Evolutionary conservation across 2,888 invertebrate species (phyloP).

Genomic region (Sarcophaga caerulescens): DNA sequence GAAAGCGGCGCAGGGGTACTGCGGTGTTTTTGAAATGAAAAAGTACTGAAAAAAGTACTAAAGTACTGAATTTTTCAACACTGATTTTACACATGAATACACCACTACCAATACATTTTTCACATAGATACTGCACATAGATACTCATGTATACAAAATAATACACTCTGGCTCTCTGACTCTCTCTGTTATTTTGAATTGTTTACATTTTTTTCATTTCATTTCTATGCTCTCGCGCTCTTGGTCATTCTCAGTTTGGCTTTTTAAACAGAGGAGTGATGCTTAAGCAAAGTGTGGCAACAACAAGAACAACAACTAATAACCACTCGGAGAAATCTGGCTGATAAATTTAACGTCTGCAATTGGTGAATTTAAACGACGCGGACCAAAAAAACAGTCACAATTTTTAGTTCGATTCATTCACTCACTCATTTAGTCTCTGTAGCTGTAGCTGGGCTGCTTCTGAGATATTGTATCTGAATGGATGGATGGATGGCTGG

Average conservation of each 20-base stretch:
- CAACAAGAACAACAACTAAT: constrained; percentile 53
- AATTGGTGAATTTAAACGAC: constrained; percentile 59
- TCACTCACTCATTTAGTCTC: not conserved
- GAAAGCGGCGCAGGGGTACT: too few relatives aligned
- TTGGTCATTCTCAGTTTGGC: not conserved
- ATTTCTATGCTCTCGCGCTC: not conserved
- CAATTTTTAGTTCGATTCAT: constrained; percentile 7
- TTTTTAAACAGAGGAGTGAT: constrained; percentile 13
- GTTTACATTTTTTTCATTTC: not conserved
- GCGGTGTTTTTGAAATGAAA: too few relatives aligned
- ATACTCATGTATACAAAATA: constrained; percentile 61
- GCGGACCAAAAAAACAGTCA: constrained; percentile 35
- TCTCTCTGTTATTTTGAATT: not conserved
- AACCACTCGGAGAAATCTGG: constrained; percentile 66
- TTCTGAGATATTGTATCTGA: constrained; percentile 13
- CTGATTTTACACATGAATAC: constrained; percentile 12
- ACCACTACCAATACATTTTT: not conserved
- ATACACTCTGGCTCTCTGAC: constrained; percentile 11
- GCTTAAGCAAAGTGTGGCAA: constrained; percentile 39
- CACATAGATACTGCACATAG: constrained; percentile 70
- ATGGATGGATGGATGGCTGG: not conserved
- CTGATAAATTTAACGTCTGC: constrained; percentile 69
- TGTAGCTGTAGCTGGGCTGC: not conserved
- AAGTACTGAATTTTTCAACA: too few relatives aligned
- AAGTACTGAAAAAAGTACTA: too few relatives aligned